Evolutionary conservation across 2,113 vertebrate species (phyloP), one percentile per base, ranked within the genome.

Genomic region (Chloebia gouldiae): DNA sequence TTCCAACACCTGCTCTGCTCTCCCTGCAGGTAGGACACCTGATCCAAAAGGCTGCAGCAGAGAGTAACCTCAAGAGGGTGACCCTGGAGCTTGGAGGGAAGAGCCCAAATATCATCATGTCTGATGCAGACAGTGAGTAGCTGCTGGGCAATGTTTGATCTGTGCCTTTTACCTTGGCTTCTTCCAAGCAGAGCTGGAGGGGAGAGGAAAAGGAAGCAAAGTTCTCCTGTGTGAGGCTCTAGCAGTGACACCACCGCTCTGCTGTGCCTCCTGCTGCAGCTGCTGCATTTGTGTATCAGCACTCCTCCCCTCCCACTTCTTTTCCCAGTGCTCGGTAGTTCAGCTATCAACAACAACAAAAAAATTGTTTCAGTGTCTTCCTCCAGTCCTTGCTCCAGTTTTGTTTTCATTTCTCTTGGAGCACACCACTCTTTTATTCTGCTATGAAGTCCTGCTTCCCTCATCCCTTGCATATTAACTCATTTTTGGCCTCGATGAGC

Each of bases 41-140:
- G 21, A 98, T 99, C 97, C 99, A 99, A 95, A 98, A 99, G 90
- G 99, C 99, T 11, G 98, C 99, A 15, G 99, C 98, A 40, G 98
- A 57, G 66, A 99, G 98, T 69, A 99, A 99, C 96, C 97, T 99
- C 81, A 99, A 99, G 97, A 99, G 98, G 78, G 99, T 99, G 84
- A 99, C 99, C 1, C 96, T 99, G 95, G 99, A 99, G 93, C 98
- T 99, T 7, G 99, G 99, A 54, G 99, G 99, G 13, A 99, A 99
- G 97, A 99, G 99, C 90, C 99, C 99, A 3, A 99, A 99, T 10
- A 99, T 99, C 89, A 98, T 99, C 97, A 83, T 99, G 96, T 99
- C 99, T 6, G 99, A 99, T 37, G 99, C 99, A 2, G 97, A 99
- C 84, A 97, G 99, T 99, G 95, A 97, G 98, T 69, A 18, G 39